Evolutionary conservation across 2,888 invertebrate genomes (phyloP).

Genomic region (Rhopalosiphum nymphaeae): DNA sequence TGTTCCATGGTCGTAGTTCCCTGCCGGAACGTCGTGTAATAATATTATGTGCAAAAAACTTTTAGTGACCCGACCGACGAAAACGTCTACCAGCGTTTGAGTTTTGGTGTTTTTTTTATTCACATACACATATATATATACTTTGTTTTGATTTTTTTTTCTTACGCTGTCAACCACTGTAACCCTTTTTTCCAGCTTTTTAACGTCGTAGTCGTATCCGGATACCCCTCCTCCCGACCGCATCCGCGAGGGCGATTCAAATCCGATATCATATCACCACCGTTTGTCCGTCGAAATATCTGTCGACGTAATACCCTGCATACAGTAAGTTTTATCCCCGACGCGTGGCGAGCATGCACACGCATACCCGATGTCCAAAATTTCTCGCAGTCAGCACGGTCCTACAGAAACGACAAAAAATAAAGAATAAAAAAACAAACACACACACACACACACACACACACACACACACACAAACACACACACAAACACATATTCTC

Average conservation of each 20-base stretch:
- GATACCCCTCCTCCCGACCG: not conserved
- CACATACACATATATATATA: not conserved
- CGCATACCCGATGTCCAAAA: not conserved
- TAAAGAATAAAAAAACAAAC: not conserved
- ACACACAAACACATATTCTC: not conserved
- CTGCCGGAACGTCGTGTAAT: not conserved
- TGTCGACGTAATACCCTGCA: not conserved
- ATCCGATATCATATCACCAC: not conserved
- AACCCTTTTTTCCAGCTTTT: constrained; percentile 4
- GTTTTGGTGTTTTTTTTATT: not conserved
- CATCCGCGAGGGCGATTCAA: not conserved
- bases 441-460: not conserved
- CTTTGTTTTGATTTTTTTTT: not conserved
- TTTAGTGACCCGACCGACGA: not conserved
- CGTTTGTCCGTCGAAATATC: not conserved
- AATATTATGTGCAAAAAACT: not conserved
- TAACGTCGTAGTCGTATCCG: not conserved
- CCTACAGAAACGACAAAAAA: not conserved
- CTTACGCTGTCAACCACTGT: not conserved
- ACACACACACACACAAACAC: not conserved
- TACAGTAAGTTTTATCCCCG: not conserved
- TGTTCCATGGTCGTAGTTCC: not conserved
- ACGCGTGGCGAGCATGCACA: not conserved
- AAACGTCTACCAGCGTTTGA: not conserved
- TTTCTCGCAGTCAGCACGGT: not conserved